Evolutionary conservation across 1,140 invertebrate genomes (phyloP), one percentile per base, ranked within the genome.

Genomic region (Paraescarpia echinospica): DNA sequence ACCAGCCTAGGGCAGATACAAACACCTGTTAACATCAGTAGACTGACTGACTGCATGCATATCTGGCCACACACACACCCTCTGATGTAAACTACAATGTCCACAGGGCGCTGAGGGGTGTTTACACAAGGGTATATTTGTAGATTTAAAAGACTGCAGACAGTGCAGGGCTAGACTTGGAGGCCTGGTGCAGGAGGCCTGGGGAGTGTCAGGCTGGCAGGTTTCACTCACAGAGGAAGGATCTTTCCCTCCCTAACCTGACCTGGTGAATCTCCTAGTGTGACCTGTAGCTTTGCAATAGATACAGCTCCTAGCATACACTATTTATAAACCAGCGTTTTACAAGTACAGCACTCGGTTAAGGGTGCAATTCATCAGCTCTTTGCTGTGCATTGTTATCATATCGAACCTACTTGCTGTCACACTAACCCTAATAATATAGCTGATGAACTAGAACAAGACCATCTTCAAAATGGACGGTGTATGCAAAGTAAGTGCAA

Each of bases 81-180:
- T 77, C 59, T 18, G 18, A 77, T 77, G 59, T 77, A 77, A 77
- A 77, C 59, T 77, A 77, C 59, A 77, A 77, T 77, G 59, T 77
- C 59, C 59, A 77, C 59, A 77, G 59, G 59, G 1, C 4, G 59
- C 18, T 77, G 59, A 77, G 59, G 4, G 59, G 59, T 77, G 59
- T 77, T 77, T 77, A 77, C 59, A 77, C 59, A 77, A 77, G 59
- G 59, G 59, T 77, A 77, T 77, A 77, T 77, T 77, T 77, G 59
- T 77, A 2, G 59, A 77, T 77, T 77, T 18, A 77, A 14, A 18
- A 31, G 59, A 77, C 59, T 77, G 59, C 59, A 0, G 59, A 77
- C 59, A 77, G 59, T 41, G 41, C 12, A 12, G 59, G 22, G n/a
- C n/a, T n/a, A n/a, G n/a, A n/a, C n/a, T n/a, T 77, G 59, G 59